phyloP scores from a whole-genome alignment of 2,113 vertebrate species.

The Alethe castanea region DNA sequence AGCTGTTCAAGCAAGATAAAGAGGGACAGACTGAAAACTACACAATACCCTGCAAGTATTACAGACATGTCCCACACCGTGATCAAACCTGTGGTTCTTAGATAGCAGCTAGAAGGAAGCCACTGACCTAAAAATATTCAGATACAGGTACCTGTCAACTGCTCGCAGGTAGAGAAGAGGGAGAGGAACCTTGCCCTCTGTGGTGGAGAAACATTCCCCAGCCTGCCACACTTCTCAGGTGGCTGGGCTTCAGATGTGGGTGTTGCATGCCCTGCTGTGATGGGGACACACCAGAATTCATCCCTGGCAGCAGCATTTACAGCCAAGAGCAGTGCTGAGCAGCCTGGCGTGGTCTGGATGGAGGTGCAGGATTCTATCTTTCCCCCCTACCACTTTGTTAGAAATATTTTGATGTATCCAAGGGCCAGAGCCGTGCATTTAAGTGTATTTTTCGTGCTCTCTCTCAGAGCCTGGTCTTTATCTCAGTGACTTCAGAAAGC shows the following conservation, averaged over 20 bases:
- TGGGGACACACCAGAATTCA: not conserved
- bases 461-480: conserved; percentile 51
- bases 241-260: not conserved
- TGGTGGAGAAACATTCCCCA: not conserved
- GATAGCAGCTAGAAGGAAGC: not conserved
- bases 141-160: not conserved
- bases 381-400: not conserved
- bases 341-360: not conserved
- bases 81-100: not conserved
- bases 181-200: not conserved
- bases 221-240: not conserved
- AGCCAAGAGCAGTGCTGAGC: not conserved
- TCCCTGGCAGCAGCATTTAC: not conserved
- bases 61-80: not conserved
- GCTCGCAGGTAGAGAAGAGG: not conserved
- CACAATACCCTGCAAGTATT: not conserved
- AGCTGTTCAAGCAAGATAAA: conserved; percentile 10
- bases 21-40: not conserved
- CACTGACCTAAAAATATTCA: not conserved
- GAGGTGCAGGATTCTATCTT: not conserved
- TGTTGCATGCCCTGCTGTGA: not conserved
- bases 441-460: not conserved
- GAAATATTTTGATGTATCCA: conserved; percentile 42
- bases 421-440: not conserved
- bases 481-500: conserved; percentile 45